Evolutionary conservation across 2,888 invertebrate species (phyloP), one percentile per base, ranked within the genome.

Genomic region (Cheilosia vulpina): DNA sequence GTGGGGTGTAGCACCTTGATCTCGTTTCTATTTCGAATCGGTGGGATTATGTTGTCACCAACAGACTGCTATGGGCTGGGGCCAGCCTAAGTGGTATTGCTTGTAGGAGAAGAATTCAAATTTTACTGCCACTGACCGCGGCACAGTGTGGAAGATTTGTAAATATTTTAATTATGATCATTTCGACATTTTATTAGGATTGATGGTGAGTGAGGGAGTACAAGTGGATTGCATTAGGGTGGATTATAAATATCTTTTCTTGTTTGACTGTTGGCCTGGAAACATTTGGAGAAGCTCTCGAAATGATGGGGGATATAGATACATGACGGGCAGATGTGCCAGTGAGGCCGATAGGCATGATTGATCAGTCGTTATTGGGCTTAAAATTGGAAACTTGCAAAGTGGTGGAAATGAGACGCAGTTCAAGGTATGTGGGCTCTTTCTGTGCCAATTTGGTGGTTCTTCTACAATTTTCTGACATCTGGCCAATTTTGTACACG

Each of bases 1-100:
- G 38, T 79, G 50, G 34, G 27, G 15, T 65, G 19, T 58, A 41
- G 45, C 57, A 80, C 81, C 85, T 85, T 85, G 85, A 85, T 71
- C 81, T 85, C 60, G 76, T 52, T 85, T 77, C 43, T 69, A 38
- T 73, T 53, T 66, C 19, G 11, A 65, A 21, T 24, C 53, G 6
- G 27, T 63, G 63, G 55, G 77, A 55, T 78, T 78, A 69, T 57
- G 62, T 57, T 78, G 76, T 76, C 63, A 53, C 50, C 27, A 2
- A 17, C 0, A 6, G 27, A 34, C 58, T 15, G 21, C 65, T 53
- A 15, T 21, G 15, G 41, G 21, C 47, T 41, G 38, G 3, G 13
- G 13, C 45, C 19, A 13, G 24, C 19, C 63, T 24, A 57, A 55
- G 68, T 66, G 24, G 55, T n/a, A 47, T 58, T 34, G 53, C 41